A percentile compares a stretch with the other conserved stretches of the same genome.
phyloP scores from a whole-genome alignment of 2,888 invertebrate species.

The Limnephilus marmoratus region DNA sequence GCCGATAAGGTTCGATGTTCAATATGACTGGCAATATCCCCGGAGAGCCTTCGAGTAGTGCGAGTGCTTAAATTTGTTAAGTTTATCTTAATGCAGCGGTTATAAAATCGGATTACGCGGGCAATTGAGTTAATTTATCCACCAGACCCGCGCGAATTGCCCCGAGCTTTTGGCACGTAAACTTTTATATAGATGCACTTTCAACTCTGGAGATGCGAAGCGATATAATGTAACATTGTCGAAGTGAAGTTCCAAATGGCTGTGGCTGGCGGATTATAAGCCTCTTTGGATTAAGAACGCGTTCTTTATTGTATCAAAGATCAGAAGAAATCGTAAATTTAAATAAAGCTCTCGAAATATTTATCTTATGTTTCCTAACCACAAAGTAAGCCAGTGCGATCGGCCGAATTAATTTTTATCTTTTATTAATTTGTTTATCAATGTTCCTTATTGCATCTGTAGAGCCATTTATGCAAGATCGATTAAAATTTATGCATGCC shows the following conservation, averaged over 20 bases:
- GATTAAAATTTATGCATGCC: no score
- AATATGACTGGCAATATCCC: slow-evolving; percentile 14
- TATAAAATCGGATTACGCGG: slow-evolving; percentile 39
- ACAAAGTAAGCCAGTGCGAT: neutral
- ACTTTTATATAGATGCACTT: slow-evolving; percentile 12
- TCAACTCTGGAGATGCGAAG: neutral
- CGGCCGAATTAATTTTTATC: neutral
- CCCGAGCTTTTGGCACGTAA: slow-evolving; percentile 8
- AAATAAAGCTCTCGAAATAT: neutral
- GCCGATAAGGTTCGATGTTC: slow-evolving; percentile 21
- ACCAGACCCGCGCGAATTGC: neutral
- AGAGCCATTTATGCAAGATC: neutral
- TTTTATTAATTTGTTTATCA: neutral
- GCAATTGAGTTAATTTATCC: slow-evolving; percentile 45
- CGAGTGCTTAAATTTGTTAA: neutral
- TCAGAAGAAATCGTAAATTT: neutral
- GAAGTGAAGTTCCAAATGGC: neutral
- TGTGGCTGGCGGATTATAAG: neutral
- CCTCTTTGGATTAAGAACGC: neutral
- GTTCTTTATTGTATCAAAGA: neutral
- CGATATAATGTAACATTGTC: neutral
- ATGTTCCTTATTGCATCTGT: neutral
- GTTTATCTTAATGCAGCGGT: slow-evolving; percentile 39
- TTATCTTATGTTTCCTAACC: neutral
- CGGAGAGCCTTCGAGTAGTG: neutral